These are phyloP conservation scores for Hydrochoerus hydrochaeris DNA, from an alignment of 2,113 vertebrate genomes.

Conservation along the genomic window DNA sequence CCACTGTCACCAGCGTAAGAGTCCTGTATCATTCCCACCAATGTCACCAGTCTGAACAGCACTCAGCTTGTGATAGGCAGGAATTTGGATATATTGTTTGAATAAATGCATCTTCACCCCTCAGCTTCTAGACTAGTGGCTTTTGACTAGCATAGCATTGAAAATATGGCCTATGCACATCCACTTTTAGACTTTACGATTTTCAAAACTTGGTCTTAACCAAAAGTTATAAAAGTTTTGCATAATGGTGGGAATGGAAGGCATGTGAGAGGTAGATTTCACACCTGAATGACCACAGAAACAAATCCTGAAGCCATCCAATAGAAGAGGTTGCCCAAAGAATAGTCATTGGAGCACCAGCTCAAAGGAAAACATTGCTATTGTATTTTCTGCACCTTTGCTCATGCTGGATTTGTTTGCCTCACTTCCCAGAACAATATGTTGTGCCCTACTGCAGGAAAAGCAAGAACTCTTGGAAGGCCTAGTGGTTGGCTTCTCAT, in stretches of 20 bases:
- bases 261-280: not conserved
- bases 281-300: not conserved
- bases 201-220: not conserved
- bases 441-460: accelerated
- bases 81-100: not conserved
- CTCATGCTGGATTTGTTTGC: not conserved
- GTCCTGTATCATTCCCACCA: not conserved
- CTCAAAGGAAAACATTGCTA: not conserved
- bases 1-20: not conserved
- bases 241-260: not conserved
- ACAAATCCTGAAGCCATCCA: not conserved
- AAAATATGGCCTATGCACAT: not conserved
- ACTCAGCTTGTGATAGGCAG: not conserved
- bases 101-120: not conserved
- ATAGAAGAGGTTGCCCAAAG: accelerated
- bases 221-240: not conserved
- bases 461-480: not conserved
- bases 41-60: not conserved
- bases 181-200: not conserved
- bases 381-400: not conserved
- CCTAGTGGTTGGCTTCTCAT: not conserved
- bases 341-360: not conserved
- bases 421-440: not conserved
- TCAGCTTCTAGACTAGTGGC: not conserved
- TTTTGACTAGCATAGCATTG: not conserved